phyloP scores from a whole-genome alignment of 2,113 vertebrate species.

The Myrmecophaga tridactyla region DNA sequence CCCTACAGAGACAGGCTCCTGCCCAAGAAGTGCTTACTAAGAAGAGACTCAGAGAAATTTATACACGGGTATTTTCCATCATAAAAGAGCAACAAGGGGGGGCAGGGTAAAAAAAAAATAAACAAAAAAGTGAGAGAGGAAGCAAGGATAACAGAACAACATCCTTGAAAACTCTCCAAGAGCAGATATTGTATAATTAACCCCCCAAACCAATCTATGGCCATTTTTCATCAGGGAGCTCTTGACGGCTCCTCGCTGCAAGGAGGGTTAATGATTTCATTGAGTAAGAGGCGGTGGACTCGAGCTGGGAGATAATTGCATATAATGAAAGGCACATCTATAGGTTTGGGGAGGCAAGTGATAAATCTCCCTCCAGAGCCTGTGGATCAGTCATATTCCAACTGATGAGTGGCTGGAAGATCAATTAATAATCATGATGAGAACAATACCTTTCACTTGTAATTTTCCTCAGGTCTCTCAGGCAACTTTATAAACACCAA shows the following conservation, averaged over 20 bases:
- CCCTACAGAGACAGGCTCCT: neutral
- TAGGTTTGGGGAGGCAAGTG: conserved; percentile 46
- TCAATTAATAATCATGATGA: conserved; percentile 72
- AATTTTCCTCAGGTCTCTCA: conserved; percentile 59
- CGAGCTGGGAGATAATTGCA: conserved; percentile 52
- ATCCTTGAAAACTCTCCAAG: conserved; percentile 28
- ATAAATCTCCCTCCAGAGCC: conserved; percentile 66
- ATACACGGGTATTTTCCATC: neutral
- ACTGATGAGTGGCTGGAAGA: conserved; percentile 46
- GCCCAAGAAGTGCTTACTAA: neutral
- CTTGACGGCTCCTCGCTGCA: conserved; percentile 43
- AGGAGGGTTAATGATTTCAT: conserved; percentile 64
- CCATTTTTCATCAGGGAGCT: conserved; percentile 66
- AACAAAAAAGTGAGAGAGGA: neutral
- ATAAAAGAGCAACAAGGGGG: neutral
- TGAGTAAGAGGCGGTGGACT: conserved; percentile 47
- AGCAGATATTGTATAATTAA: conserved; percentile 56
- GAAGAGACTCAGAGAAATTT: neutral
- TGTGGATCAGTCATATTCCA: conserved; percentile 61
- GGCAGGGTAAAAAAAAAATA: neutral
- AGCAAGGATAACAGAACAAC: neutral
- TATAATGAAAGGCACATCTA: conserved; percentile 62
- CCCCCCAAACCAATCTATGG: conserved; percentile 18
- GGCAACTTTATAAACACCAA: conserved; percentile 57
- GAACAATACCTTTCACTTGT: conserved; percentile 58